Conservation (phyloP, 1,140 invertebrate species). For the Drosophila teissieri region DNA sequence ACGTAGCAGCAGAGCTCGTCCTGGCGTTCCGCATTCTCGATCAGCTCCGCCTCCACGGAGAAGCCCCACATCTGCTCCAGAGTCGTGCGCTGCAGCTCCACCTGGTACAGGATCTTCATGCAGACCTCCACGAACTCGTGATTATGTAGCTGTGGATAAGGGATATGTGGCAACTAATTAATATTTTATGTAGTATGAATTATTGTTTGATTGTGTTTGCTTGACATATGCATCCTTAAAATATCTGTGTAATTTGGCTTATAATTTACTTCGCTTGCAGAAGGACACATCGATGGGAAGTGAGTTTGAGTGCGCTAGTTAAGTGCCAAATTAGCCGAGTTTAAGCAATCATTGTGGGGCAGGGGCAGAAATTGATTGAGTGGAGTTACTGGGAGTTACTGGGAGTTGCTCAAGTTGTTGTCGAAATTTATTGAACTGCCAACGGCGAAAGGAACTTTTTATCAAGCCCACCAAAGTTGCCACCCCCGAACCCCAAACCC, state of each 20-base stretch:
- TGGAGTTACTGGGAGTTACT: conserved; percentile 13
- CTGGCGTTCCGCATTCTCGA: conserved; percentile 97
- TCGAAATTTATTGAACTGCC: conserved; percentile 73
- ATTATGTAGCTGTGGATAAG: conserved; percentile 91
- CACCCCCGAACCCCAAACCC: too few species aligned
- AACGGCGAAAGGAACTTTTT: conserved; percentile 39
- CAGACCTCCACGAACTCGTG: conserved; percentile 98
- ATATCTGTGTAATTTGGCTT: neutral
- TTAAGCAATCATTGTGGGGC: conserved; percentile 16
- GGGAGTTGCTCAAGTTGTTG: conserved; percentile 67
- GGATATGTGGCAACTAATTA: neutral
- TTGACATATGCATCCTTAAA: neutral
- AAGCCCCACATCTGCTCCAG: conserved; percentile 99
- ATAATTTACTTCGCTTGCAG: neutral
- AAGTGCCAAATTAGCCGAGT: conserved; percentile 60
- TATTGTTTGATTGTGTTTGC: too few species aligned
- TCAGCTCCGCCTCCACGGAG: conserved; percentile 97
- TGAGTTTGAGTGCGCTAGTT: conserved; percentile 39
- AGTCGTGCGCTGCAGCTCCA: conserved; percentile 94
- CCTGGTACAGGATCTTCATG: conserved; percentile 98
- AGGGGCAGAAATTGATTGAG: conserved; percentile 21
- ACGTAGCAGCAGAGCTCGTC: conserved; percentile 99
- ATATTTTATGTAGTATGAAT: neutral
- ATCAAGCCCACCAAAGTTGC: conserved; percentile 19
- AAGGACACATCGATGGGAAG: conserved; percentile 27